Base-by-base conservation (phyloP, 2,113 vertebrate genomes). In the Phaetusa simplex region DNA sequence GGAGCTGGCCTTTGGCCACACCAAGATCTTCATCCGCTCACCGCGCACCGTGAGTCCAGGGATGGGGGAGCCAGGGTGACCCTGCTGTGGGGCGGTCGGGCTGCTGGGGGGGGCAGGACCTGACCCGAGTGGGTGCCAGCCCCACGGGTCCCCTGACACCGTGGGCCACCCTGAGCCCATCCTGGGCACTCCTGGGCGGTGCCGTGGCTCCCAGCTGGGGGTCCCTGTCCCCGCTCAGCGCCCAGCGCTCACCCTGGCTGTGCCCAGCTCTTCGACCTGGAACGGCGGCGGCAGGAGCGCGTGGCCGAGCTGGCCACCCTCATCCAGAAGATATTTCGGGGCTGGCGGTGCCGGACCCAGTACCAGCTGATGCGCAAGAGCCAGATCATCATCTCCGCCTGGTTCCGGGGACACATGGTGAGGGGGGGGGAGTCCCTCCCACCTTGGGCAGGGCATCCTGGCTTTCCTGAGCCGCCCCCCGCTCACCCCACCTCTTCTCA, bases 21-120 rank as follows among this genome's bases (percentile, higher is more conserved):
- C 98, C 50, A 99, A 99, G 89, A 62, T 99, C 95, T 99, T 99
- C 95, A 98, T 99, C 93, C 98, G 97, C 91, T 98, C 97, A 1
- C 98, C 98, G 1, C 95, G 71, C 62, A 98, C 98, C 0, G 98
- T 99, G 97, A 98, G 98, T 96, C 26, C 3, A 21, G 81, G 50
- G 3, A 4, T 0, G 17, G 45, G 61, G 49, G 24, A 11, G 18
- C 1, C 23, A 10, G 3, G 14, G 49, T 30, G 22, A 36, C 29
- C 21, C 38, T 4, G 10, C 40, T 12, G 1, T 8, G 40, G 53
- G 38, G 17, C 62, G 9, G 32, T 17, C 0, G 2, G 12, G 30
- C 23, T 77, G 61, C 30, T 1, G 4, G 19, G 29, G 40, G 29
- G 19, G 16, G 38, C 40, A 26, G 38, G 49, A 20, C 3, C 30